Base-by-base conservation (phyloP, 1,140 invertebrate genomes). In the Drosophila rhopaloa region DNA sequence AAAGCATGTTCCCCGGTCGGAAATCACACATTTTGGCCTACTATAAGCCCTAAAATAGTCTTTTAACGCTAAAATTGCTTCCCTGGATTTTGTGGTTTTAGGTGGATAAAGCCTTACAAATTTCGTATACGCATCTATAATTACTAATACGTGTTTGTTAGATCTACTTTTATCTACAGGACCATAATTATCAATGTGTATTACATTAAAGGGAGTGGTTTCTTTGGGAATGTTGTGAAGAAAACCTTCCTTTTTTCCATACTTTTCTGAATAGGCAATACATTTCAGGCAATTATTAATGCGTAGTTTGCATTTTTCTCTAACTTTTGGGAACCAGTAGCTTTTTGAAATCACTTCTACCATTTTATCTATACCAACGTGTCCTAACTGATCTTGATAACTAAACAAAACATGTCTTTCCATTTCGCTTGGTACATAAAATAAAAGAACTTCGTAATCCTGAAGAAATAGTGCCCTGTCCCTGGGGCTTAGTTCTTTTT, bases 101-200 rank as follows among this genome's bases (percentile, higher is more conserved):
- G 24, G n/a, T 2, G 13, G 8, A 24, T 55, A 27, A 4, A 53
- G 3, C 5, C 35, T 54, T 19, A 40, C 6, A 6, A 40, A 54
- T n/a, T 35, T 58, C 14, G 14, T 58, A 27, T 24, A n/a, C 7
- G 16, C 41, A 11, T 47, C 29, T 35, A 58, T 47, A n/a, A 58
- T 7, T 2, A 47, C 56, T 24, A n/a, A 58, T 1, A 63, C 19
- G 29, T 63, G 16, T n/a, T 63, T 63, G 6, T 56, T 55, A 0
- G 40, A 11, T 11, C 41, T 24, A 16, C 16, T 56, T 24, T 35
- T 56, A 9, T 56, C 19, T 5, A 38, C 51, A 24, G 51, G 32
- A 14, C 51, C 51, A 44, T 44, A 63, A 8, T 55, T 41, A 9
- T 55, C 29, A 10, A 55, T 55, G 9, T 35, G 29, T 38, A 38